Conservation (phyloP, 2,888 invertebrate species). For the Cantharis rufa region DNA sequence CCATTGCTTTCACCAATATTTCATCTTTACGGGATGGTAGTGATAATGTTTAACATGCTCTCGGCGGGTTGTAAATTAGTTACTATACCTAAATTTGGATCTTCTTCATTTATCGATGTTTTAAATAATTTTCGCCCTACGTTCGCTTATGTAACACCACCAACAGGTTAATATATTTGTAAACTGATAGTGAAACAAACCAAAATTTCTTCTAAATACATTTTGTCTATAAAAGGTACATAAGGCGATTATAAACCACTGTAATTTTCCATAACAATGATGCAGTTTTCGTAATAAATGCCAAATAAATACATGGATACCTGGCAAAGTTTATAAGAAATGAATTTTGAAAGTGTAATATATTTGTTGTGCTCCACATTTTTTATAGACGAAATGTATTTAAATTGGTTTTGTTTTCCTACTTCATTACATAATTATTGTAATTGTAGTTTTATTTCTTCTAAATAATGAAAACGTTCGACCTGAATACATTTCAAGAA, state of each 20-base stretch:
- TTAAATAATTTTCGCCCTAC: slow-evolving; percentile 34
- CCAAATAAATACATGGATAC: no score
- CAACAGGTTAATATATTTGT: slow-evolving; percentile 53
- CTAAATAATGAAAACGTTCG: slow-evolving; percentile 51
- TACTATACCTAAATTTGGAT: slow-evolving; percentile 50
- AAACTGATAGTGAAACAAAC: no score
- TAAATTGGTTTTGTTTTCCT: no score
- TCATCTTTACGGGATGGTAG: slow-evolving; percentile 59
- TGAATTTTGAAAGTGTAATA: no score
- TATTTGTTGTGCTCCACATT: no score
- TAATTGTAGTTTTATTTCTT: slow-evolving; percentile 33
- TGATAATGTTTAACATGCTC: slow-evolving; percentile 53
- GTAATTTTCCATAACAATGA: no score
- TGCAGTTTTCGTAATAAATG: no score
- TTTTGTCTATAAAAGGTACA: no score
- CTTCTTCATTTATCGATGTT: slow-evolving; percentile 32
- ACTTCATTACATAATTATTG: not conserved
- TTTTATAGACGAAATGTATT: no score
- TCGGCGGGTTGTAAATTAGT: slow-evolving; percentile 54
- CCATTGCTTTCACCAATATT: slow-evolving; percentile 57
- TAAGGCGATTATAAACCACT: no score
- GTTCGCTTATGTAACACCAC: slow-evolving; percentile 59
- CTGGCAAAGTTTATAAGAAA: no score
- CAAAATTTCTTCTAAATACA: no score
- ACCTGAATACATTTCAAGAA: slow-evolving; percentile 54